Evolutionary conservation across 1,140 invertebrate species (phyloP).

Genomic region (Rhynchophorus ferrugineus): DNA sequence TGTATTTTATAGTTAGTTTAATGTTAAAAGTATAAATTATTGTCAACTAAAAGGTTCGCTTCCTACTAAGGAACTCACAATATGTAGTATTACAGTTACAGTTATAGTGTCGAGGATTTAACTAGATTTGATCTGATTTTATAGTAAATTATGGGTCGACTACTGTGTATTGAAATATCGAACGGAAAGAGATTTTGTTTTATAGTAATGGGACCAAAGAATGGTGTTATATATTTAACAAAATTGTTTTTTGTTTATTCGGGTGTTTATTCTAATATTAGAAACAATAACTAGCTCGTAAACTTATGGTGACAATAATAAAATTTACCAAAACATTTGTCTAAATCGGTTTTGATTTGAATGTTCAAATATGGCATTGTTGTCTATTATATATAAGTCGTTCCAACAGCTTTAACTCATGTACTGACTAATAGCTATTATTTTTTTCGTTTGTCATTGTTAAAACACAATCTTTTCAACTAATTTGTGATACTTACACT

Average conservation of each 20-base stretch:
- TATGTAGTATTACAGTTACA: too few species aligned
- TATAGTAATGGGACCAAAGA: not conserved
- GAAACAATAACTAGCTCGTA: not conserved
- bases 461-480: conserved; percentile 29
- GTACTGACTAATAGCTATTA: conserved; percentile 16
- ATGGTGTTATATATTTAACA: not conserved
- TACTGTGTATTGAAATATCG: too few species aligned
- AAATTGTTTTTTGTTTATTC: not conserved
- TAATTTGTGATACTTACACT: conserved; percentile 35
- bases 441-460: conserved; percentile 18
- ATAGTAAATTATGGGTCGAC: too few species aligned
- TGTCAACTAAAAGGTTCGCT: too few species aligned
- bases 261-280: not conserved
- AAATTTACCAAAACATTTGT: not conserved
- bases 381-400: conserved; percentile 12
- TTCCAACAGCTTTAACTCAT: conserved; percentile 22
- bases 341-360: too few species aligned
- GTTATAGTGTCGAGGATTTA: too few species aligned
- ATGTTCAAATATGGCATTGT: conserved; percentile 7
- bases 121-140: too few species aligned
- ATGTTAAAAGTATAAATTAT: too few species aligned
- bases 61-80: too few species aligned
- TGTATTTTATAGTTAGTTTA: too few species aligned
- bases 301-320: not conserved
- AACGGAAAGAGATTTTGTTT: not conserved